Conservation (phyloP, 2,113 vertebrate species). For the Plectropomus leopardus region DNA sequence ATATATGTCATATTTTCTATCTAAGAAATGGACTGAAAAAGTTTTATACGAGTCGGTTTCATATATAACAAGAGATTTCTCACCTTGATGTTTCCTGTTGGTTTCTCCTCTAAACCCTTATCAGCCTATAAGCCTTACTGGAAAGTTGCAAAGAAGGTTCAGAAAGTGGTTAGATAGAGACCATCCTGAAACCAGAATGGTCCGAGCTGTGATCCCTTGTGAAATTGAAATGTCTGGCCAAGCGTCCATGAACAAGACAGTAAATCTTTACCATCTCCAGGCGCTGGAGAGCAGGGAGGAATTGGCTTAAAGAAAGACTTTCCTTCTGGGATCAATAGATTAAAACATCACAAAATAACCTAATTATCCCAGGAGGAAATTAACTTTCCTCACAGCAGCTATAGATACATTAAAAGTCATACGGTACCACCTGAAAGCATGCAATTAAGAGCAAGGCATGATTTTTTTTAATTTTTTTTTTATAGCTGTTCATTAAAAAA, state of each 20-base stretch:
- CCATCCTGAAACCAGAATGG: background rate
- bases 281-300: background rate
- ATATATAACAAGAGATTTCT: background rate
- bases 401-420: background rate
- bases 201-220: conserved; percentile 5
- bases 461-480: too few relatives aligned
- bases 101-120: conserved; percentile 15
- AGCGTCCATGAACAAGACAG: conserved; percentile 9
- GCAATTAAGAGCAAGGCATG: background rate
- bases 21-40: background rate
- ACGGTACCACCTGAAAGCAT: background rate
- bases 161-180: conserved; percentile 14
- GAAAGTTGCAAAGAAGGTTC: background rate
- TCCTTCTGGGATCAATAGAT: background rate
- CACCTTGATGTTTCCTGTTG: background rate
- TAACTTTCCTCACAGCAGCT: background rate
- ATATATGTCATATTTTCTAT: background rate
- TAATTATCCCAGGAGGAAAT: conserved; percentile 13
- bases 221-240: conserved; percentile 36
- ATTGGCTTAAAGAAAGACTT: background rate
- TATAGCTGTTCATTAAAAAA: conserved; percentile 20
- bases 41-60: background rate
- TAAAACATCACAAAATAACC: conserved; percentile 19
- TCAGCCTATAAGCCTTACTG: background rate
- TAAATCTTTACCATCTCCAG: conserved; percentile 31